phyloP scores from a whole-genome alignment of 2,113 vertebrate genomes.

The Myodes glareolus region DNA sequence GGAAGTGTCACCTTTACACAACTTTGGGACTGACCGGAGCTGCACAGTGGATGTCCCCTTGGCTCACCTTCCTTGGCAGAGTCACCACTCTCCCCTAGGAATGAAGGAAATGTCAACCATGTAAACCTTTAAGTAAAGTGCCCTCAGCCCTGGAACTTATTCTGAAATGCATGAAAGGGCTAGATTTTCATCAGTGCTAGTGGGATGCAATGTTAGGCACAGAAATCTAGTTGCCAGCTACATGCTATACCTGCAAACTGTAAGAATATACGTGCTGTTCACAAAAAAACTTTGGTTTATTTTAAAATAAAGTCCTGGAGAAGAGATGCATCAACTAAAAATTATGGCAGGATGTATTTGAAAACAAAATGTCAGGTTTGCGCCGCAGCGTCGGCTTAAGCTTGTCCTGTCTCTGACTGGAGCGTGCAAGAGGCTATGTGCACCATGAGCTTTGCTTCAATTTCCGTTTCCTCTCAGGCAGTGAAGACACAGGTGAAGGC shows the following conservation, averaged over 20 bases:
- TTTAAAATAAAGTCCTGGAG: slow-evolving; percentile 3
- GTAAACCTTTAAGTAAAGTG: background rate
- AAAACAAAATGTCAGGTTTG: background rate
- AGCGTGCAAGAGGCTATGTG: background rate
- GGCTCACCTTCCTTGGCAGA: background rate
- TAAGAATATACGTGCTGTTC: background rate
- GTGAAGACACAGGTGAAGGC: slow-evolving; percentile 19
- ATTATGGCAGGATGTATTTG: background rate
- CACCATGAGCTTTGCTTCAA: background rate
- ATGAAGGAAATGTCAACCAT: background rate
- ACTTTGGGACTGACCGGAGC: background rate
- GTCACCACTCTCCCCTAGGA: background rate
- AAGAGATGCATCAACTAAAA: background rate
- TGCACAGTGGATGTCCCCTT: background rate
- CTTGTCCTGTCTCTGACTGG: background rate
- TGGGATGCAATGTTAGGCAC: background rate
- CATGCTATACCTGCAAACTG: background rate
- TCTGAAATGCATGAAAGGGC: background rate
- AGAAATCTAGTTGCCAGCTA: background rate
- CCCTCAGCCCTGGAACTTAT: background rate
- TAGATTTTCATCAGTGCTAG: background rate
- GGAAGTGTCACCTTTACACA: background rate
- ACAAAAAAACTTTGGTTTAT: background rate
- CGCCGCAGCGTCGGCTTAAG: background rate
- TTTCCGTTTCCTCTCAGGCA: slow-evolving; percentile 15